Conservation (phyloP, 2,888 invertebrate genomes). For the Agrilus cyanescens region DNA sequence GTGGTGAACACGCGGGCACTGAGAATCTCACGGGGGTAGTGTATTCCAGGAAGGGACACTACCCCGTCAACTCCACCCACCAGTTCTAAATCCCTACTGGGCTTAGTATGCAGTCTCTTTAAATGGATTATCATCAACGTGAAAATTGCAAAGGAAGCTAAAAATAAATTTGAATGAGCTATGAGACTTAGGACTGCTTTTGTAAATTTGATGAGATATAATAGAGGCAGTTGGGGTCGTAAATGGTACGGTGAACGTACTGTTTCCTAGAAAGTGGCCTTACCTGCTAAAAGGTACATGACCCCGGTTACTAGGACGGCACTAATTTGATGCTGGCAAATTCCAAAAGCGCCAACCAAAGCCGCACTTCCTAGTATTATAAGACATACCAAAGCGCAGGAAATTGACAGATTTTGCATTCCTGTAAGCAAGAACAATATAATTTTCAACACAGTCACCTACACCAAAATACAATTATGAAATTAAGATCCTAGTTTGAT, state of each 20-base stretch:
- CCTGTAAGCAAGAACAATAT: slow-evolving; percentile 42
- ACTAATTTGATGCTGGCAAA: slow-evolving; percentile 84
- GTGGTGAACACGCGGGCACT: slow-evolving; percentile 64
- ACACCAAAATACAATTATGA: not conserved
- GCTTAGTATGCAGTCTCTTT: slow-evolving; percentile 64
- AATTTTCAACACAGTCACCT: not conserved
- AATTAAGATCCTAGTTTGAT: not conserved
- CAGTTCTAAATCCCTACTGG: slow-evolving; percentile 40
- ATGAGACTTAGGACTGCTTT: not conserved
- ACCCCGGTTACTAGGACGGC: slow-evolving; percentile 89
- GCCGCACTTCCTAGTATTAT: slow-evolving; percentile 82
- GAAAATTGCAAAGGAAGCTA: slow-evolving; percentile 84
- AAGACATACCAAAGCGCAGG: slow-evolving; percentile 83
- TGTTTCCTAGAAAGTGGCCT: slow-evolving; percentile 19
- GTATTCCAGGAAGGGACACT: slow-evolving; percentile 38
- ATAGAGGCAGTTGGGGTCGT: not conserved
- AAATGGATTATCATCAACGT: slow-evolving; percentile 87
- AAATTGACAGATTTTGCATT: slow-evolving; percentile 92
- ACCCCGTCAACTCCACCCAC: slow-evolving; percentile 65
- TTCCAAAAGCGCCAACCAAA: slow-evolving; percentile 77
- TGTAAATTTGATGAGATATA: not conserved
- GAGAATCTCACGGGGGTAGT: slow-evolving; percentile 39
- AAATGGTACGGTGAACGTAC: not conserved
- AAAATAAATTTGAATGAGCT: slow-evolving; percentile 13
- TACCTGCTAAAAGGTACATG: slow-evolving; percentile 86